Conservation (phyloP, 2,113 vertebrate species). For the Calidris pugnax region DNA sequence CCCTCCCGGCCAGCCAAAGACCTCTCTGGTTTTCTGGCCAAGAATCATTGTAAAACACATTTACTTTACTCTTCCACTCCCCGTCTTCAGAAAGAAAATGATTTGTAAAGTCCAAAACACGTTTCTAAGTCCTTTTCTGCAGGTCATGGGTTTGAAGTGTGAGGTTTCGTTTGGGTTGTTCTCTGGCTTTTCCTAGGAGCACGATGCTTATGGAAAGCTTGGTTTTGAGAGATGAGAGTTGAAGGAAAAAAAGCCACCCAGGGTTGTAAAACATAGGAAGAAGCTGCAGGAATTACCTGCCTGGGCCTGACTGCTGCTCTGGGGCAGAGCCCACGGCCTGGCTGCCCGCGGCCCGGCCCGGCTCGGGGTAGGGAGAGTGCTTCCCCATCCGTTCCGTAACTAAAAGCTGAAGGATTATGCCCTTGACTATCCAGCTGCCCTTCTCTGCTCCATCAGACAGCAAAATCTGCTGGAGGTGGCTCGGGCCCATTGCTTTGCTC, state of each 20-base stretch:
- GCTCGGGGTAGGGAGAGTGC: background rate
- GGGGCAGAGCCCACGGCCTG: background rate
- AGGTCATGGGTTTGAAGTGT: background rate
- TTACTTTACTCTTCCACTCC: background rate
- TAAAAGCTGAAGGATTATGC: background rate
- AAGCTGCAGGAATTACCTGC: background rate
- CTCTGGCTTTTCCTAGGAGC: background rate
- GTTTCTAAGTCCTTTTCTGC: background rate
- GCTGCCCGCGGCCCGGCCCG: rapidly evolving
- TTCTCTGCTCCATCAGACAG: background rate
- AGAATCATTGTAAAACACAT: background rate
- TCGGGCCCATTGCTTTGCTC: rapidly evolving
- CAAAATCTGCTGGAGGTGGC: background rate
- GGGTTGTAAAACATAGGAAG: background rate
- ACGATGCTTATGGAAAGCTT: background rate
- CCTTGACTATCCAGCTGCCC: background rate
- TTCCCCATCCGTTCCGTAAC: background rate
- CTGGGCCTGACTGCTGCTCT: rapidly evolving
- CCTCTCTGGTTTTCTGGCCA: background rate
- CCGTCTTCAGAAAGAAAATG: background rate
- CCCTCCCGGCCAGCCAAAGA: background rate
- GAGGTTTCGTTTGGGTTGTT: background rate
- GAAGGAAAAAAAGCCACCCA: background rate
- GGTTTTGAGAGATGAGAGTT: background rate
- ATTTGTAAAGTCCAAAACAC: background rate